Conservation (phyloP, 2,797 vertebrate species). For the Artibeus jamaicensis region DNA sequence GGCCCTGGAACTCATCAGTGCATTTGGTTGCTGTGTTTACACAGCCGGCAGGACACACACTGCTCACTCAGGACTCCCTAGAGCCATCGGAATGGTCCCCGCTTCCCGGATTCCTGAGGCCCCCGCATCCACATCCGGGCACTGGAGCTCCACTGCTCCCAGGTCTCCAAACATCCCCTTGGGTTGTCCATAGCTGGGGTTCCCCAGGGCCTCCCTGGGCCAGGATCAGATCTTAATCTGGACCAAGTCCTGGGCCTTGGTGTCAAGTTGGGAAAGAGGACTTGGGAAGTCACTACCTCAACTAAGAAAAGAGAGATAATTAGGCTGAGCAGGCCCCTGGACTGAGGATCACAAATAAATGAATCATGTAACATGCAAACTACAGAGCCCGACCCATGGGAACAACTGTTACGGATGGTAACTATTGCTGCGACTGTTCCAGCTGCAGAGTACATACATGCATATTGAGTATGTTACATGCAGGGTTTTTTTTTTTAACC, state of each 20-base stretch:
- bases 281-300: not conserved
- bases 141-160: not conserved
- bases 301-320: not conserved
- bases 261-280: not conserved
- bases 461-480: rapidly evolving
- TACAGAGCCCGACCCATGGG: rapidly evolving
- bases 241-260: not conserved
- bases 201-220: not conserved
- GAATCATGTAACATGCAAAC: not conserved
- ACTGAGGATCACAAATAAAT: not conserved
- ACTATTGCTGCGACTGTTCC: rapidly evolving
- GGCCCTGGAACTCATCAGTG: slow-evolving; percentile 32
- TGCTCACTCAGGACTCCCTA: not conserved
- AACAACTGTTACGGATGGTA: too few relatives aligned
- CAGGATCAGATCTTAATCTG: not conserved
- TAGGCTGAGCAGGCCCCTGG: not conserved
- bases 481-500: not conserved
- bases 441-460: rapidly evolving
- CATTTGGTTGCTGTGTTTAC: slow-evolving; percentile 59
- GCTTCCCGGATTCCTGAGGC: slow-evolving; percentile 54
- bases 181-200: not conserved
- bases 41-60: slow-evolving; percentile 57
- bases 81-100: not conserved
- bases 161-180: not conserved
- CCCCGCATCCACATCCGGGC: slow-evolving; percentile 35